Percentiles rank a stretch among this genome's conserved stretches.
Conservation (phyloP, 2,797 vertebrate genomes). For the Enteromius anoplus region DNA sequence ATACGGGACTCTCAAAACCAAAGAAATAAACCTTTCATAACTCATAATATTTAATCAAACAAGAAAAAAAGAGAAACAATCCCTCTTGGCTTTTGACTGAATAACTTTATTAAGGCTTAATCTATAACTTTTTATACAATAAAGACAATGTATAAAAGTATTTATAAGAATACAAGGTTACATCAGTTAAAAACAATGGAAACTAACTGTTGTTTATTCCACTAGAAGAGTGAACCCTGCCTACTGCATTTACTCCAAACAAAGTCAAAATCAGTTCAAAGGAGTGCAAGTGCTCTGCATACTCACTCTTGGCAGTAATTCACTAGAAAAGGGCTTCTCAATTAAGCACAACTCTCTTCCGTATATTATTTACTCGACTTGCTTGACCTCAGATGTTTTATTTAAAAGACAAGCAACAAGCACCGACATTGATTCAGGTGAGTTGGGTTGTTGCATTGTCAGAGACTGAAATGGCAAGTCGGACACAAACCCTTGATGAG, state of each 20-base stretch:
- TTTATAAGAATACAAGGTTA: background rate
- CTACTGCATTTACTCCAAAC: constrained; percentile 66
- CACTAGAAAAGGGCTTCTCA: background rate
- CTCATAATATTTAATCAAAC: background rate
- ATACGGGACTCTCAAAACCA: too few relatives aligned
- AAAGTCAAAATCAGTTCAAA: constrained; percentile 66
- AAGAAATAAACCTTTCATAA: too few relatives aligned
- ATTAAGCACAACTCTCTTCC: constrained; percentile 38
- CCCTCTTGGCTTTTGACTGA: background rate
- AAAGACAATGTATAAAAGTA: background rate
- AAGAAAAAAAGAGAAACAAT: background rate
- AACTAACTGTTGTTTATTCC: background rate
- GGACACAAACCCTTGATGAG: constrained; percentile 53
- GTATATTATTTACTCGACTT: constrained; percentile 58
- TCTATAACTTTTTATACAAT: background rate
- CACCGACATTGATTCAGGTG: constrained; percentile 64
- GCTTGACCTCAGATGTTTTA: constrained; percentile 44
- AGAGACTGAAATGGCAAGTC: constrained; percentile 72
- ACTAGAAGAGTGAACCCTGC: background rate
- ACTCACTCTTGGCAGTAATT: constrained; percentile 7
- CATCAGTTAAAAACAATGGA: background rate
- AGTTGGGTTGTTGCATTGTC: constrained; percentile 70
- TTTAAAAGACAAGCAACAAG: constrained; percentile 56
- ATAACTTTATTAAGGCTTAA: background rate
- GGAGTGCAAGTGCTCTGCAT: background rate